Conservation (phyloP, 2,797 vertebrate species). For the Galaxias olidus region DNA sequence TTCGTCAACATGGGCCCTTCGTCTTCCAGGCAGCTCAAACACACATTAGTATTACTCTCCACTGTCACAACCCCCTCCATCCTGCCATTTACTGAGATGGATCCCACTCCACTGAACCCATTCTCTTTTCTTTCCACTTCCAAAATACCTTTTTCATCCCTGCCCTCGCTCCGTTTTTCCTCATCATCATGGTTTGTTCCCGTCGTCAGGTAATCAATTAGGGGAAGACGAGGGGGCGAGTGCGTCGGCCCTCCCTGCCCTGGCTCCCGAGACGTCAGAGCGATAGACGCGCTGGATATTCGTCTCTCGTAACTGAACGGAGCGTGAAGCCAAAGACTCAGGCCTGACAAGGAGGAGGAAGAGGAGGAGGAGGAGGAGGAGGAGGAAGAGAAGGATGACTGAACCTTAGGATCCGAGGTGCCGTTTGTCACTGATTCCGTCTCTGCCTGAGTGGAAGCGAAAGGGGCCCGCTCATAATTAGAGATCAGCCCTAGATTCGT, state of each 20-base stretch:
- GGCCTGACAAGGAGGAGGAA: no score
- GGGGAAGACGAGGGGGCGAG: constrained; percentile 56
- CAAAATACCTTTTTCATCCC: constrained; percentile 48
- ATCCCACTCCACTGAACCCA: constrained; percentile 32
- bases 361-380: no score
- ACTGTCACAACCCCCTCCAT: constrained; percentile 33
- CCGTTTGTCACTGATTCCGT: constrained; percentile 54
- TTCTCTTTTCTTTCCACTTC: constrained; percentile 30
- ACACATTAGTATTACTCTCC: constrained; percentile 41
- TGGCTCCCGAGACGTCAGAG: constrained; percentile 47
- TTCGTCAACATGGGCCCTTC: constrained; percentile 33
- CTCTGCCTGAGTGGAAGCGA: constrained; percentile 33
- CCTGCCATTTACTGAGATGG: constrained; percentile 44
- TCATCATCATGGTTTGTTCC: constrained; percentile 36
- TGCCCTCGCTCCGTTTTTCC: constrained; percentile 51
- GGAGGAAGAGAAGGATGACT: no score
- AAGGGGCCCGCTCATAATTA: constrained; percentile 48
- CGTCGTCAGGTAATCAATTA: constrained; percentile 58
- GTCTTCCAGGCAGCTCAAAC: constrained; percentile 55
- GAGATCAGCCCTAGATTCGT: constrained; percentile 47
- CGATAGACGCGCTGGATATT: constrained; percentile 53
- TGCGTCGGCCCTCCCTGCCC: constrained; percentile 34
- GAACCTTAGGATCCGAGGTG: constrained; percentile 39
- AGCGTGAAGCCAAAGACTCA: constrained; percentile 53
- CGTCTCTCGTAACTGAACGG: constrained; percentile 49